Evolutionary conservation across 2,888 invertebrate species (phyloP).

Genomic region (Athetis lepigone): DNA sequence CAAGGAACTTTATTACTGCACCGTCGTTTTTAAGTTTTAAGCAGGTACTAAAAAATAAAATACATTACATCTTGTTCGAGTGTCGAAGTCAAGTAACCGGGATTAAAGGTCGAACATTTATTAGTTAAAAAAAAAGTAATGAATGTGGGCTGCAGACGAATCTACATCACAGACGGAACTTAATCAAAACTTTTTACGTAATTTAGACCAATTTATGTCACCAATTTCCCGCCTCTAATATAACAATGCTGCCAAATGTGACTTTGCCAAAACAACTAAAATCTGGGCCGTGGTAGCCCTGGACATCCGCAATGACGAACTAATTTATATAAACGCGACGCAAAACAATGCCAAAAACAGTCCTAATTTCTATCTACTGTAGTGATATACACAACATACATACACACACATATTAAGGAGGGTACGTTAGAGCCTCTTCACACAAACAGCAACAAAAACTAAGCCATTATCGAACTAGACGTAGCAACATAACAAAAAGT

Average conservation of each 20-base stretch:
- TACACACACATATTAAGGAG: constrained; percentile 12
- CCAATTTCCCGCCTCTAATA: constrained; percentile 38
- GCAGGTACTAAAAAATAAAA: too few relatives aligned
- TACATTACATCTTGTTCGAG: too few relatives aligned
- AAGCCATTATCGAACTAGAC: neutral
- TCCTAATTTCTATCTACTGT: constrained; percentile 63
- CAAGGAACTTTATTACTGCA: too few relatives aligned
- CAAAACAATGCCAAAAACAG: constrained; percentile 67
- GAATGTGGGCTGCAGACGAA: too few relatives aligned
- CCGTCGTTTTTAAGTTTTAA: too few relatives aligned
- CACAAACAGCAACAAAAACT: constrained; percentile 32
- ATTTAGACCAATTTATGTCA: constrained; percentile 39
- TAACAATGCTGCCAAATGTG: constrained; percentile 50
- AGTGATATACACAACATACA: constrained; percentile 38
- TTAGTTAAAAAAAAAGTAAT: too few relatives aligned
- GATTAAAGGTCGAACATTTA: too few relatives aligned
- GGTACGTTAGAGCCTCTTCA: constrained; percentile 28
- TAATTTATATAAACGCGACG: constrained; percentile 65
- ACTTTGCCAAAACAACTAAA: constrained; percentile 54
- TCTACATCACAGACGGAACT: too few relatives aligned
- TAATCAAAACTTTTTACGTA: constrained; percentile 38
- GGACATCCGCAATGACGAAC: constrained; percentile 58
- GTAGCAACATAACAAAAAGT: neutral
- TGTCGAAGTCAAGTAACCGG: too few relatives aligned
- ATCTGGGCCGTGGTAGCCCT: constrained; percentile 56